These are phyloP conservation scores for Drosophila equinoxialis DNA, from an alignment of 1,140 invertebrate species.

Conservation along the genomic window DNA sequence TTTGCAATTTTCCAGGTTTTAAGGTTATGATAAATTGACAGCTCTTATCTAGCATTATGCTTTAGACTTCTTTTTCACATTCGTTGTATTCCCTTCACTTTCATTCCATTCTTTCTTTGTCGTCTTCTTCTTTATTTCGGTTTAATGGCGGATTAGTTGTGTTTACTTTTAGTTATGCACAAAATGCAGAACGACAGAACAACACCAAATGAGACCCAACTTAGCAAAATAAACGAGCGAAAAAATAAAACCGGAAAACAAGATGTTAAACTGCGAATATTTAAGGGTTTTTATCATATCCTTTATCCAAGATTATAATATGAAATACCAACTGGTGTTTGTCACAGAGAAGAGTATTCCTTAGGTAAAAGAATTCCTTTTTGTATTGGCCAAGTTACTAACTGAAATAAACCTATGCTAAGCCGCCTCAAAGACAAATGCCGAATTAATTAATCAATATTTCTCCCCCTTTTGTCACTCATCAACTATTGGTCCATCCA, in stretches of 20 bases:
- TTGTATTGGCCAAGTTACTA: neutral
- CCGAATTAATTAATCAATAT: slow-evolving; percentile 6
- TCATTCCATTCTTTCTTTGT: neutral
- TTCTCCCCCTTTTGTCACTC: neutral
- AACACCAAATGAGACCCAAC: slow-evolving; percentile 12
- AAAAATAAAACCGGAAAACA: too few relatives aligned
- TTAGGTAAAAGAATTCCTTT: too few relatives aligned
- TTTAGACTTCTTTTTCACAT: slow-evolving; percentile 8
- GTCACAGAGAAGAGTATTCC: neutral
- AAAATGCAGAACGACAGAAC: slow-evolving; percentile 10
- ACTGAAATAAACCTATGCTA: neutral
- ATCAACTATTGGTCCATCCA: neutral
- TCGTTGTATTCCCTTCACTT: neutral
- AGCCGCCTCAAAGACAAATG: neutral
- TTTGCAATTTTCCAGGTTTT: slow-evolving; percentile 36
- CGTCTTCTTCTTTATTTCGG: slow-evolving; percentile 19
- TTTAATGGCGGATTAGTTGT: slow-evolving; percentile 15
- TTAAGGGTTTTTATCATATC: slow-evolving; percentile 4
- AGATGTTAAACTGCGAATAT: slow-evolving; percentile 1
- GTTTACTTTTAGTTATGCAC: slow-evolving; percentile 52
- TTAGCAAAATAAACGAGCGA: neutral
- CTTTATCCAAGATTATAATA: neutral
- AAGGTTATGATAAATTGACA: slow-evolving; percentile 70
- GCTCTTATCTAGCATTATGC: slow-evolving; percentile 69
- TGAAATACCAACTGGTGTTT: neutral